Conservation (phyloP, 2,888 invertebrate species). For the Vannuccia rotundouncinata region DNA sequence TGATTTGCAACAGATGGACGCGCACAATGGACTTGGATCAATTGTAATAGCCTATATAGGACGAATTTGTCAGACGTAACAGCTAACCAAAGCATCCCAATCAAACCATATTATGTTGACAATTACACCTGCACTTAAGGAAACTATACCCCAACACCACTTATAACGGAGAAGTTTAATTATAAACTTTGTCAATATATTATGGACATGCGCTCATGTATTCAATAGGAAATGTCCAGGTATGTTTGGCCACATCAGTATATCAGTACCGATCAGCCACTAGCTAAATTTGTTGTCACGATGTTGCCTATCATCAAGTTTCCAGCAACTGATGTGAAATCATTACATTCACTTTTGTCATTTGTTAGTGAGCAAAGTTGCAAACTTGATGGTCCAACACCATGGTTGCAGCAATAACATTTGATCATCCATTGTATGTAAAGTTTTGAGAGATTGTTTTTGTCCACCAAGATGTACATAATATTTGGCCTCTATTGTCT, state of each 20-base stretch:
- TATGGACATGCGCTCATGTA: not conserved
- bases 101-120: no score
- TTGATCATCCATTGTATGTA: not conserved
- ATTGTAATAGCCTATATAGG: not conserved
- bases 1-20: not conserved
- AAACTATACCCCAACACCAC: no score
- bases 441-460: not conserved
- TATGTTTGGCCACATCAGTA: no score
- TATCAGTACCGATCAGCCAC: not conserved
- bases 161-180: no score
- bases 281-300: not conserved
- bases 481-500: not conserved
- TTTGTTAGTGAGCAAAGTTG: not conserved
- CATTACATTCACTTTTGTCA: not conserved
- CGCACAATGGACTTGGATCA: not conserved
- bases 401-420: not conserved
- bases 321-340: not conserved
- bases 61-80: not conserved
- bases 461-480: not conserved
- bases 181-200: not conserved
- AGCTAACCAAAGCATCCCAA: not conserved
- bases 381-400: not conserved
- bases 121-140: not conserved
- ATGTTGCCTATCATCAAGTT: not conserved
- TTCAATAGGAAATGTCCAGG: not conserved